A percentile compares a stretch with the other conserved stretches of the same genome.
Conservation (phyloP, 2,113 vertebrate species). For the Nerophis lumbriciformis region DNA sequence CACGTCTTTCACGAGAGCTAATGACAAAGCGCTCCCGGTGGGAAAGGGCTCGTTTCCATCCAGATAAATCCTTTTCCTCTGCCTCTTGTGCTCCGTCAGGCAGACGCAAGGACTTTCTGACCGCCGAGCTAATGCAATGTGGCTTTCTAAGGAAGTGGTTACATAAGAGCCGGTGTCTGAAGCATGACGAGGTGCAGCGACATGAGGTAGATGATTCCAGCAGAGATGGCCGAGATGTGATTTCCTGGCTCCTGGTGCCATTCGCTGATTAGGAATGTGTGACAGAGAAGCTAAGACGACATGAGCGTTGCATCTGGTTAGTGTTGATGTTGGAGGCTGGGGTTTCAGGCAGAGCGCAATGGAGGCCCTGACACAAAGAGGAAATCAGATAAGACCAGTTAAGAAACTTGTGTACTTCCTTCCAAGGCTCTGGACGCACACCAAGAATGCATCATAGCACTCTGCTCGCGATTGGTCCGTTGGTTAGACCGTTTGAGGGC, state of each 20-base stretch:
- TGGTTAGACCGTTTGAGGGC: conserved; percentile 41
- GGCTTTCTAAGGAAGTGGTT: conserved; percentile 47
- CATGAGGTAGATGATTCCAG: conserved; percentile 34
- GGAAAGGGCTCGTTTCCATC: conserved; percentile 34
- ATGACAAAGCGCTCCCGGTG: conserved; percentile 20
- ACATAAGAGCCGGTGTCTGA: conserved; percentile 51
- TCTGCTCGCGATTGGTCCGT: conserved; percentile 26
- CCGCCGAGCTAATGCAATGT: conserved; percentile 39
- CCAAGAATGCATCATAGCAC: conserved; percentile 38
- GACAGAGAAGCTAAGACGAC: conserved; percentile 5
- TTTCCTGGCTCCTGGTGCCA: conserved; percentile 20
- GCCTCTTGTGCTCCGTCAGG: conserved; percentile 76
- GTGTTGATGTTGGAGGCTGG: background rate
- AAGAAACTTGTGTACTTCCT: conserved; percentile 54
- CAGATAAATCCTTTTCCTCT: conserved; percentile 14
- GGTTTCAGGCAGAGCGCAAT: conserved; percentile 3
- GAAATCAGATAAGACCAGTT: conserved; percentile 61
- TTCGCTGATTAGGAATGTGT: conserved; percentile 28
- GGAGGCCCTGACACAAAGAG: conserved; percentile 38
- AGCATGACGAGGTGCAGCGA: conserved; percentile 31
- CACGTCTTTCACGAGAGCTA: conserved; percentile 1
- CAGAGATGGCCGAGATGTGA: conserved; percentile 37
- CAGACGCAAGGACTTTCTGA: conserved; percentile 47
- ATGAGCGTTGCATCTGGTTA: conserved; percentile 5
- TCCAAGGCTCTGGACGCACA: conserved; percentile 35